Conservation (phyloP, 2,888 invertebrate species). For the Spialia ferax region DNA sequence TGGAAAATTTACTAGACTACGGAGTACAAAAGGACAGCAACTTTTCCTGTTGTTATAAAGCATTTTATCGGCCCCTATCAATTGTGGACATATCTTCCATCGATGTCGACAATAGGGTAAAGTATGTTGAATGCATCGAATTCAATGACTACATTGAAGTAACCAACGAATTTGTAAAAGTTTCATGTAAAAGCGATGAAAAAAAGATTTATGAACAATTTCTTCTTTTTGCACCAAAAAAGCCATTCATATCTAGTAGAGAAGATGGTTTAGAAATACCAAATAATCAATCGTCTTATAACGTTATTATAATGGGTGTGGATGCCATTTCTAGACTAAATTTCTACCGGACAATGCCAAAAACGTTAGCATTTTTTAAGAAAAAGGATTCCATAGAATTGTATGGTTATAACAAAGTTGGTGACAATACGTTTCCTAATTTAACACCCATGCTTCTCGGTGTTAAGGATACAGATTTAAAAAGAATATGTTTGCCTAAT, state of each 20-base stretch:
- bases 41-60: slow-evolving; percentile 87
- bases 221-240: slow-evolving; percentile 88
- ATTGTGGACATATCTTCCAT: slow-evolving; percentile 75
- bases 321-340: slow-evolving; percentile 95
- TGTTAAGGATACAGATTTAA: slow-evolving; percentile 88
- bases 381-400: slow-evolving; percentile 91
- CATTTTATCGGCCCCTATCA: slow-evolving; percentile 85
- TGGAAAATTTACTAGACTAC: slow-evolving; percentile 75
- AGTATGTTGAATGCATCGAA: slow-evolving; percentile 78
- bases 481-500: slow-evolving; percentile 88
- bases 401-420: slow-evolving; percentile 97
- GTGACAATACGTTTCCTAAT: slow-evolving; percentile 97
- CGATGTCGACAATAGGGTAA: slow-evolving; percentile 76
- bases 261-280: slow-evolving; percentile 52
- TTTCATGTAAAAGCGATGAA: slow-evolving; percentile 84
- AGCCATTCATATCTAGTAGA: slow-evolving; percentile 52
- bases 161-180: slow-evolving; percentile 89
- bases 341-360: slow-evolving; percentile 94
- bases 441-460: slow-evolving; percentile 93
- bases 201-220: slow-evolving; percentile 88
- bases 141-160: slow-evolving; percentile 78
- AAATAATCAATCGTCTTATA: slow-evolving; percentile 74
- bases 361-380: slow-evolving; percentile 88
- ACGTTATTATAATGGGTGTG: slow-evolving; percentile 93
- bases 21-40: slow-evolving; percentile 74